Base-by-base conservation (phyloP, 1,140 invertebrate genomes). In the Philotrypesis tridentata region DNA sequence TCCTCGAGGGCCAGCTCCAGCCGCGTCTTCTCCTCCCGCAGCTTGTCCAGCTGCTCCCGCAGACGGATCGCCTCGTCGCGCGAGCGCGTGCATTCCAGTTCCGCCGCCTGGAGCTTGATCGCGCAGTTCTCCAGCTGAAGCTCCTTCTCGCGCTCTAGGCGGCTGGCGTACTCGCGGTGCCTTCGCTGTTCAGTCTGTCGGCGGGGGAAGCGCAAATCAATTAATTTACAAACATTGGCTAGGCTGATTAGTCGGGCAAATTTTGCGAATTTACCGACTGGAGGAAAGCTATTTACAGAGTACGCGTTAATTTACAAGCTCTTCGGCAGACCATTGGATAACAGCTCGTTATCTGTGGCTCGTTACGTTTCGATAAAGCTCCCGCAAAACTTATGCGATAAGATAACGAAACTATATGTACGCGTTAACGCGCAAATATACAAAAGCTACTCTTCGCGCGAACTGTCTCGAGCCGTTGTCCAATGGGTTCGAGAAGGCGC, bases 61-160 rank as follows among this genome's bases (percentile, higher is more conserved):
- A 94, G 88, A 83, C 93, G 88, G 2, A 85, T 84, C 7, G 95
- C 93, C 91, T 99, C 97, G 84, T 97, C 95, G 86, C 95, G 95
- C 74, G 97, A 90, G 83, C 93, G 93, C 9, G 94, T 93, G 68
- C 95, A 95, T 87, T 98, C 97, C 23, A 95, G 90, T 89, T 98
- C 97, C 17, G 96, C 93, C 43, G 94, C 94, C 83, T 96, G 95
- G 29, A 98, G 93, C 86, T 97, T 95, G 86, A 97, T 96, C 81
- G 94, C 95, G 86, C 95, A 95, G 86, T 97, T 97, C 88, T 98
- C 96, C 77, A 97, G 91, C 90, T 98, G 96, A 48, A 97, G 92
- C 85, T 96, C 94, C 80, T 97, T 96, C 90, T 98, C 97, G 61
- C 97, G 92, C 87, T 98, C 97, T 9, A 97, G 92, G 60, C 97